Percentiles rank a stretch among this genome's conserved stretches.
These are phyloP conservation scores for Oncorhynchus kisutch DNA, from an alignment of 2,113 vertebrate species.

Conservation along the genomic window DNA sequence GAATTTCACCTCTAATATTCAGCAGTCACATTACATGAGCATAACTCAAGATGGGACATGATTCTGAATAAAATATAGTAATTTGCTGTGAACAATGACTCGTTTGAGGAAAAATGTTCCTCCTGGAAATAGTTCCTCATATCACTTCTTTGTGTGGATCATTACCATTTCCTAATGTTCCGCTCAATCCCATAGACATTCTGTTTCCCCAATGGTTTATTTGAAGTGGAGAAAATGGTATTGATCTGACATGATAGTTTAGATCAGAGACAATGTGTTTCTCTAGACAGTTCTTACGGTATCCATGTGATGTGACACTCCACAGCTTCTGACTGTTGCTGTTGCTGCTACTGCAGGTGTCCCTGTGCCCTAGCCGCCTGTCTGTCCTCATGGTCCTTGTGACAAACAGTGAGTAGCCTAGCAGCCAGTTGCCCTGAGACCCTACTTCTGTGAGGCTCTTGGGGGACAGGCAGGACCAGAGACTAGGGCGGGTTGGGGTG, in stretches of 20 bases:
- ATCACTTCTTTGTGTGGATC: not conserved
- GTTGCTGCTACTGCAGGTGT: not conserved
- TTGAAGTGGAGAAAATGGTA: conserved; percentile 3
- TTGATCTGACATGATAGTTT: not conserved
- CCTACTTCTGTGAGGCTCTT: not conserved
- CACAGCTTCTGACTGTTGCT: not conserved
- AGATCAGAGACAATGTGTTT: not conserved
- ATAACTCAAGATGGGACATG: not conserved
- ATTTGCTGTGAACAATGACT: not conserved
- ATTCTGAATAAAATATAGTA: not conserved
- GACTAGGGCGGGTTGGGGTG: not conserved
- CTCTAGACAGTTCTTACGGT: not conserved
- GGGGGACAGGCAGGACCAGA: not conserved
- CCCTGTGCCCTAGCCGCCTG: not conserved
- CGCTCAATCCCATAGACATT: not conserved
- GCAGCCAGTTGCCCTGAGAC: not conserved
- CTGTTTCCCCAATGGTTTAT: not conserved
- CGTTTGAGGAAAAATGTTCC: not conserved
- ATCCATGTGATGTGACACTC: not conserved
- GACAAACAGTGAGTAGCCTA: not conserved
- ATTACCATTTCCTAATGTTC: not conserved
- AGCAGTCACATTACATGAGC: conserved; percentile 1
- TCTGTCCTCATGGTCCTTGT: not conserved
- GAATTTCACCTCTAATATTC: not conserved
- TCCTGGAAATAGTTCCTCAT: not conserved